Evolutionary conservation across 2,888 invertebrate genomes (phyloP).

Genomic region (Zaprionus obscuricornis): DNA sequence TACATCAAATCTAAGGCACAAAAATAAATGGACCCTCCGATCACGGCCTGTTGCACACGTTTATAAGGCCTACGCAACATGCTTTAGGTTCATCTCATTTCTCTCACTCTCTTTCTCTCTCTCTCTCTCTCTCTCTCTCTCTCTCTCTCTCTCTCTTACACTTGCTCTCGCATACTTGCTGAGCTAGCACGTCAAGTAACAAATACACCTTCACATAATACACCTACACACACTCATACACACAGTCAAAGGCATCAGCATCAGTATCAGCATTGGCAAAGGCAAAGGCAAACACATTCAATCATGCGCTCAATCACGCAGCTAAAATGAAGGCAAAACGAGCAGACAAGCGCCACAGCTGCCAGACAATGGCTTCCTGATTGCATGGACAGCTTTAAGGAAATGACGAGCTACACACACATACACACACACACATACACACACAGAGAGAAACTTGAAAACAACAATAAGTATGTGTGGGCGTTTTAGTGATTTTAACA

Average conservation of each 20-base stretch:
- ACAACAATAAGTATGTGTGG: not conserved
- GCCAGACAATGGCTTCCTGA: slow-evolving; percentile 70
- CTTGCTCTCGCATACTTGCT: too few species aligned
- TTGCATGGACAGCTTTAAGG: slow-evolving; percentile 65
- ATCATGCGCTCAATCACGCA: slow-evolving; percentile 70
- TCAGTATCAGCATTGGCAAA: too few species aligned
- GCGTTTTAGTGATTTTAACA: slow-evolving; percentile 26
- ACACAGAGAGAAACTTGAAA: not conserved
- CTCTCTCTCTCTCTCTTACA: too few species aligned
- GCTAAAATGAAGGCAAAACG: slow-evolving; percentile 45
- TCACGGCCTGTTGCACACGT: slow-evolving; percentile 47
- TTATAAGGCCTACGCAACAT: slow-evolving; percentile 24
- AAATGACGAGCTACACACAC: slow-evolving; percentile 48
- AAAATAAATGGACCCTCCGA: slow-evolving; percentile 39
- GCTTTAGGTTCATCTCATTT: too few species aligned
- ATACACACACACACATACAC: slow-evolving; percentile 9
- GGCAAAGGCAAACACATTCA: slow-evolving; percentile 47
- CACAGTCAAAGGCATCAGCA: too few species aligned
- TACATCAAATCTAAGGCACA: slow-evolving; percentile 33
- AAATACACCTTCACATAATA: too few species aligned
- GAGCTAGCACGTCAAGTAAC: too few species aligned
- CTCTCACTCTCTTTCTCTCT: too few species aligned
- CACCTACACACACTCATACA: slow-evolving; percentile 16
- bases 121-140: too few species aligned
- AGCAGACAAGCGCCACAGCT: slow-evolving; percentile 21